phyloP scores from a whole-genome alignment of 2,888 invertebrate species.

The Epinotia brunnichana region DNA sequence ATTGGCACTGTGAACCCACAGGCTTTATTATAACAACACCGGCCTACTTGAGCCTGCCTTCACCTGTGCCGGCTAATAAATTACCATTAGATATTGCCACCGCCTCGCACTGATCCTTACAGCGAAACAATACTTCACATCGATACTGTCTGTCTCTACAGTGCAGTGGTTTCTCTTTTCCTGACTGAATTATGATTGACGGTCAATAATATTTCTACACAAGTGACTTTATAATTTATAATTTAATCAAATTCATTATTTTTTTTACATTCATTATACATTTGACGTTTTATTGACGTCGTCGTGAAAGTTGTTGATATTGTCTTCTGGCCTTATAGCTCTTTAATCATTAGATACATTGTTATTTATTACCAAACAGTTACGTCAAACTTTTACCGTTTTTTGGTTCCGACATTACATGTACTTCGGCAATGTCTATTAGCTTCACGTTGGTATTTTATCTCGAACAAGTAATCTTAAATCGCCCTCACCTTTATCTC shows the following conservation, averaged over 20 bases:
- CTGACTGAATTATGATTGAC: constrained; percentile 21
- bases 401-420: constrained; percentile 32
- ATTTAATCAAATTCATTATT: constrained; percentile 72
- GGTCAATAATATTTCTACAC: constrained; percentile 14
- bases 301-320: constrained; percentile 72
- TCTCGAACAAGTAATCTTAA: constrained; percentile 59
- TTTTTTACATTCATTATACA: constrained; percentile 65
- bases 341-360: constrained; percentile 61
- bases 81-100: constrained; percentile 38
- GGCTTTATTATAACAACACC: constrained; percentile 41
- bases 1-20: constrained; percentile 50
- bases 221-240: constrained; percentile 68
- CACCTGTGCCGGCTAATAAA: constrained; percentile 39
- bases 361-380: constrained; percentile 47
- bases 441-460: constrained; percentile 61
- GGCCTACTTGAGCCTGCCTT: constrained; percentile 33
- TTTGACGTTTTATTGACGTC: constrained; percentile 53
- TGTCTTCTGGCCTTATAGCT: constrained; percentile 58
- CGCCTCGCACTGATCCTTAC: constrained; percentile 16
- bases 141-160: constrained; percentile 1
- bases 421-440: constrained; percentile 54
- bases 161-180: constrained; percentile 27
- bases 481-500: constrained; percentile 59
- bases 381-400: constrained; percentile 38
- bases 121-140: constrained; percentile 17